Base-by-base conservation (phyloP, 2,888 invertebrate genomes). In the Morinoia aosen region DNA sequence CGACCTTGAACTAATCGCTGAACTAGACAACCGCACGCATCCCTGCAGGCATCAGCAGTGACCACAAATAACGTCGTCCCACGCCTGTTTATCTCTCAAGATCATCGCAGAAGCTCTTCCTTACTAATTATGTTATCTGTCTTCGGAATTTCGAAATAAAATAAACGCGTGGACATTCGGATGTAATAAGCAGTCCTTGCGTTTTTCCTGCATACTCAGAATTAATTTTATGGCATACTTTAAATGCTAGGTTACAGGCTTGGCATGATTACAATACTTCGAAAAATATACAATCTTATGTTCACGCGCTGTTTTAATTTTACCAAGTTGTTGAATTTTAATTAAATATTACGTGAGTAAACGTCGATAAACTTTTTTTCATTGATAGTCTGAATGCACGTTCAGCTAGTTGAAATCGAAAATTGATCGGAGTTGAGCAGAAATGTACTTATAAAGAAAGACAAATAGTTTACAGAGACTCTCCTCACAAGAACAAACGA, bases 11-110 rank as follows among this genome's bases (percentile, higher is more conserved):
- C 40, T 48, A 40, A 48, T 39, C 90, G 90, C 90, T 40, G 39
- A 90, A 90, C 90, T 90, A 90, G 40, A 90, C 90, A 40, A 90
- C 90, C 40, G 90, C 39, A 90, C 40, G 76, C 76, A 76, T 76
- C 76, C 76, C 76, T 33, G 76, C 76, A 76, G 76, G 76, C 76
- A 76, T 16, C 90, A 90, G 7, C 39, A 48, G 90, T 48, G 48
- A 90, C 40, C 90, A 48, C 39, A 90, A 40, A 90, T 40, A 90
- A 90, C 39, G 48, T 39, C 39, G 39, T 90, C 90, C 40, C 39
- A 90, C 90, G 48, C 40, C 39, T 48, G 3, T 14, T 90, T 88
- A 90, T 90, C 48, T 90, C 48, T 40, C 90, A 90, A 90, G 76
- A 76, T 76, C 19, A 76, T 76, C 76, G 76, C 19, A 76, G 76